phyloP scores from a whole-genome alignment of 2,113 vertebrate genomes.

The Sinocyclocheilus maitianheensis region DNA sequence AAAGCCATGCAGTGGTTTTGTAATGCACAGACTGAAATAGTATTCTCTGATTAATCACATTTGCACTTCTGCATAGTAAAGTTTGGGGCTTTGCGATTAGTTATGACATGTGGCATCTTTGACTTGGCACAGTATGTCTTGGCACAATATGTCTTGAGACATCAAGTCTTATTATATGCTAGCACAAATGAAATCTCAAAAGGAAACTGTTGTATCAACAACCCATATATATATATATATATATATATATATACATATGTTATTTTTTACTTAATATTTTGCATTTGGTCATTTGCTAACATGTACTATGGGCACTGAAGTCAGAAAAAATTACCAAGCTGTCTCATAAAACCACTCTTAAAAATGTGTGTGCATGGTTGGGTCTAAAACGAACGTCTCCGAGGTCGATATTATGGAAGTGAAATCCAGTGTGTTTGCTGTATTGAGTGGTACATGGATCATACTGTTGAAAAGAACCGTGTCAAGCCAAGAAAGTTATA shows the following conservation, averaged over 20 bases:
- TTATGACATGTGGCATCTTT: not conserved
- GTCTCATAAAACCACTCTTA: not conserved
- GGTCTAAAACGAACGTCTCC: not conserved
- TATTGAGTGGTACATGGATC: not conserved
- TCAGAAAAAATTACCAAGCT: not conserved
- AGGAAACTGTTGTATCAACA: not conserved
- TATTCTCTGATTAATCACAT: too few relatives aligned
- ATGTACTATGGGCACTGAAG: not conserved
- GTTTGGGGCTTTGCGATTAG: too few relatives aligned
- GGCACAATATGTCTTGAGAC: not conserved
- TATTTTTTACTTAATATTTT: too few relatives aligned
- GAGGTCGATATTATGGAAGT: not conserved
- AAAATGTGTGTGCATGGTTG: not conserved
- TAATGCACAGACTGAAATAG: too few relatives aligned
- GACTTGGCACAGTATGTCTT: not conserved
- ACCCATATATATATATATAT: too few relatives aligned
- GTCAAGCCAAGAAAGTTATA: constrained; percentile 10
- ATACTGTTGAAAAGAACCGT: not conserved
- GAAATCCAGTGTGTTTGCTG: not conserved
- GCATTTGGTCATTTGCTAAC: not conserved
- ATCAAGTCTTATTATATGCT: not conserved
- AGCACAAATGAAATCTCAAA: not conserved
- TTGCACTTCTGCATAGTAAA: too few relatives aligned
- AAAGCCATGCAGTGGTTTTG: too few relatives aligned
- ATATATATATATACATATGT: not conserved